phyloP scores from a whole-genome alignment of 2,888 invertebrate genomes.

The Druceiella hillmani region DNA sequence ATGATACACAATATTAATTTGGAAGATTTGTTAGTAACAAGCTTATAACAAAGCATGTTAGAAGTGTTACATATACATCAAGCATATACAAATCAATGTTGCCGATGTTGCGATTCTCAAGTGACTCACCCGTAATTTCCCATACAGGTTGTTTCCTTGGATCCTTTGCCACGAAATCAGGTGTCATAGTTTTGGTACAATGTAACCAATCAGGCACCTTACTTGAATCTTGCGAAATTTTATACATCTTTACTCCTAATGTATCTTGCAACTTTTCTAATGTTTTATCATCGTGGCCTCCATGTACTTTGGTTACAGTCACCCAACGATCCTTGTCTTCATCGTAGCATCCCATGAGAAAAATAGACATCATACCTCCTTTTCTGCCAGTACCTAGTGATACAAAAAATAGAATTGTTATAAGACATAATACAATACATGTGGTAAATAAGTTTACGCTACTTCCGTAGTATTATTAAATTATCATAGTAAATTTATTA shows the following conservation, averaged over 20 bases:
- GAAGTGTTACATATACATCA: too few species aligned
- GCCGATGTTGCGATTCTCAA: too few species aligned
- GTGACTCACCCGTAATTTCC: slow-evolving; percentile 83
- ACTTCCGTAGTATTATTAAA: background rate
- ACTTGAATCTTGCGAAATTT: slow-evolving; percentile 69
- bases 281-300: slow-evolving; percentile 84
- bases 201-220: slow-evolving; percentile 76
- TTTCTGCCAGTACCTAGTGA: slow-evolving; percentile 69
- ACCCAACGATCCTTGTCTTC: slow-evolving; percentile 61
- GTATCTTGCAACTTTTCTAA: slow-evolving; percentile 68
- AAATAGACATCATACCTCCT: slow-evolving; percentile 90
- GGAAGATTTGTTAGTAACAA: too few species aligned
- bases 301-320: slow-evolving; percentile 89
- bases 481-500: background rate
- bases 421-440: background rate
- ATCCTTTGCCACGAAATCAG: slow-evolving; percentile 82
- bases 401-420: background rate
- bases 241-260: slow-evolving; percentile 59
- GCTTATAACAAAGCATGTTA: too few species aligned
- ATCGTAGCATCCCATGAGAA: slow-evolving; percentile 89
- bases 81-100: too few species aligned
- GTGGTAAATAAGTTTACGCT: background rate
- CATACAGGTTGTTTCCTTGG: slow-evolving; percentile 87
- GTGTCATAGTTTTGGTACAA: slow-evolving; percentile 78
- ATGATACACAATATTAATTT: too few species aligned